A percentile compares a stretch with the other conserved stretches of the same genome.
Evolutionary conservation across 1,140 invertebrate species (phyloP).

Genomic region (Gryon sp.): DNA sequence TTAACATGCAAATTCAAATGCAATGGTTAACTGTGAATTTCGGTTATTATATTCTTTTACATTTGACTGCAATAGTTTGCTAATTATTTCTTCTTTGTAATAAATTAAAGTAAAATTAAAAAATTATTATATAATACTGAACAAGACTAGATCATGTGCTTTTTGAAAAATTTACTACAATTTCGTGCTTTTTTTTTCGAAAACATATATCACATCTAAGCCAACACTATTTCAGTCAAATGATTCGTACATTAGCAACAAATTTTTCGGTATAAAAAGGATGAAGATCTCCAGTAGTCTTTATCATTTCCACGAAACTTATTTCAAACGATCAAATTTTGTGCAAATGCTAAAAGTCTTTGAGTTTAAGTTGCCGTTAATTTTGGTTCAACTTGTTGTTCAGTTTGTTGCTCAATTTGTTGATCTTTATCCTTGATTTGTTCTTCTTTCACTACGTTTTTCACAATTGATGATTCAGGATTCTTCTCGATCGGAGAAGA

Average conservation of each 20-base stretch:
- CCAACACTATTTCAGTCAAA: conserved; percentile 32
- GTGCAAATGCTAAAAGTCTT: conserved; percentile 1
- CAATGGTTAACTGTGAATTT: too few relatives aligned
- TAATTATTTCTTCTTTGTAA: conserved; percentile 14
- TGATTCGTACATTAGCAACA: conserved; percentile 12
- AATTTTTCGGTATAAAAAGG: conserved; percentile 40
- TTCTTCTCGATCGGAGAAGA: conserved; percentile 34
- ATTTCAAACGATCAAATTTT: conserved; percentile 26
- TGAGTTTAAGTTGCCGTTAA: too few relatives aligned
- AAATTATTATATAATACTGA: conserved; percentile 35
- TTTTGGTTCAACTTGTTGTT: too few relatives aligned
- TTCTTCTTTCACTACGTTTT: conserved; percentile 15
- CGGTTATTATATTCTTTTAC: too few relatives aligned
- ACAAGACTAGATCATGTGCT: conserved; percentile 7
- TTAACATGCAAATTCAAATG: too few relatives aligned
- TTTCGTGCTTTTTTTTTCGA: too few relatives aligned
- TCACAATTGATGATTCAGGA: conserved; percentile 5
- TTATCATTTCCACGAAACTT: conserved; percentile 8
- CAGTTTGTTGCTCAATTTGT: conserved; percentile 12
- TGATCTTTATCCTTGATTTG: conserved; percentile 34
- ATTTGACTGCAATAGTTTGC: conserved; percentile 35
- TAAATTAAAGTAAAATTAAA: too few relatives aligned
- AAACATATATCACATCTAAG: conserved; percentile 4
- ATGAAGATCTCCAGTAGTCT: conserved; percentile 25
- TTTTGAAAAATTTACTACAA: too few relatives aligned